Percentiles rank a stretch among this genome's conserved stretches.
phyloP scores from a whole-genome alignment of 2,888 invertebrate genomes.

The Operophtera brumata region DNA sequence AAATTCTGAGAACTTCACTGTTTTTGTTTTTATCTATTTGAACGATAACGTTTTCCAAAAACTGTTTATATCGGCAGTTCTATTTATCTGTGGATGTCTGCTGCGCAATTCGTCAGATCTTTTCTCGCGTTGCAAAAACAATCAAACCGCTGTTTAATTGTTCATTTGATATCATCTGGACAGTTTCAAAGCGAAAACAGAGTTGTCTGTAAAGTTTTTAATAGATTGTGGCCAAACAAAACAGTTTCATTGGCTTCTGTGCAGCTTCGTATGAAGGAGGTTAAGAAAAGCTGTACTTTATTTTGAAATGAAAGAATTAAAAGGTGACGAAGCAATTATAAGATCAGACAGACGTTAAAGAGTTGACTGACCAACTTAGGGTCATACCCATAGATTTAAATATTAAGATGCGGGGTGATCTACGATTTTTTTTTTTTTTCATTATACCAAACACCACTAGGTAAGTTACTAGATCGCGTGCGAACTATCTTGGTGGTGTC shows the following conservation, averaged over 20 bases:
- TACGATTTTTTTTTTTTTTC: not conserved
- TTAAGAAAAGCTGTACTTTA: not conserved
- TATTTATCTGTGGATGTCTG: slow-evolving; percentile 8
- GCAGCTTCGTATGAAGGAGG: not conserved
- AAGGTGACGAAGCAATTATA: not conserved
- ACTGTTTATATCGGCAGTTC: slow-evolving; percentile 9
- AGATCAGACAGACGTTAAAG: not conserved
- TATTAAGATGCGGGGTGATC: no score
- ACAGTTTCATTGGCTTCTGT: slow-evolving; percentile 25
- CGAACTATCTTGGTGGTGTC: no score
- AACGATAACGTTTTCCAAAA: slow-evolving; percentile 17
- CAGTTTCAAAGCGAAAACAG: slow-evolving; percentile 48
- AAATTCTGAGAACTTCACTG: slow-evolving; percentile 14
- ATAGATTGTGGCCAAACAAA: slow-evolving; percentile 41
- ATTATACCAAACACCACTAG: no score
- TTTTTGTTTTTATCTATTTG: slow-evolving; percentile 5
- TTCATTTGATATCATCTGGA: slow-evolving; percentile 57
- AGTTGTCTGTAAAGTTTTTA: slow-evolving; percentile 47
- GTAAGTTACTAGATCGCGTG: no score
- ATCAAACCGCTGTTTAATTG: slow-evolving; percentile 63
- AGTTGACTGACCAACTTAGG: not conserved
- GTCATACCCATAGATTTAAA: no score
- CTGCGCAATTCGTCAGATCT: slow-evolving; percentile 50
- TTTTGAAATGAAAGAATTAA: not conserved
- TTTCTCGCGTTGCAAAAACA: slow-evolving; percentile 62